These are phyloP conservation scores for Astreopora myriophthalma DNA, from an alignment of 64 coral and sea anemone genomes.

Conservation along the genomic window DNA sequence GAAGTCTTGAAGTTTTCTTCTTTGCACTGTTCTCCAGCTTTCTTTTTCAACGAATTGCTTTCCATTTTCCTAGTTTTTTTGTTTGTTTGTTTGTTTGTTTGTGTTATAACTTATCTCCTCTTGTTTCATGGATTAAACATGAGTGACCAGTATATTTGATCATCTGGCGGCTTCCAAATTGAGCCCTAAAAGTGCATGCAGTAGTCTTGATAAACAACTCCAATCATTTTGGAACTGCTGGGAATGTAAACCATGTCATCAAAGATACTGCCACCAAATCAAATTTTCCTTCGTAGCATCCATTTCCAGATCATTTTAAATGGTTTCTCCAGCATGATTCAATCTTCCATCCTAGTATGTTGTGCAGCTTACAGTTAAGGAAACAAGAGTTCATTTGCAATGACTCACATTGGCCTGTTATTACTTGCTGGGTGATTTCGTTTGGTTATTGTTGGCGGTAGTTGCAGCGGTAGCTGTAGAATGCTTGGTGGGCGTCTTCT, in stretches of 20 bases:
- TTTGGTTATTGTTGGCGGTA: background rate
- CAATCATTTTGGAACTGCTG: background rate
- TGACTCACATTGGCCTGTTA: background rate
- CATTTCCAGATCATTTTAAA: background rate
- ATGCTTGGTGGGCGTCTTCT: slow-evolving; percentile 16
- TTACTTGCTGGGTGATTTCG: background rate
- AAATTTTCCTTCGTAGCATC: background rate
- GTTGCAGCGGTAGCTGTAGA: background rate
- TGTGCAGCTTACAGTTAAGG: background rate
- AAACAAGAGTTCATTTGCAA: background rate
- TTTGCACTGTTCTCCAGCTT: background rate
- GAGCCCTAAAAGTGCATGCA: background rate
- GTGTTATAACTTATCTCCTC: too few species aligned
- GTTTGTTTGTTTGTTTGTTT: background rate
- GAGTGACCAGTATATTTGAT: background rate
- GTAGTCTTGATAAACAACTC: background rate
- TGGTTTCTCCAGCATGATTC: background rate
- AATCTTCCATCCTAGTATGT: background rate
- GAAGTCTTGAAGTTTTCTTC: background rate
- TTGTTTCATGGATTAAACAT: background rate
- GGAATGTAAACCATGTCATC: background rate
- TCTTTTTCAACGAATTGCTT: background rate
- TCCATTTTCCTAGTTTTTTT: background rate
- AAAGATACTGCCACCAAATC: background rate
- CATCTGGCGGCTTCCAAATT: background rate